Percentiles rank a stretch among this genome's conserved stretches.
Evolutionary conservation across 2,113 vertebrate genomes (phyloP).

Genomic region (Helogale parvula): DNA sequence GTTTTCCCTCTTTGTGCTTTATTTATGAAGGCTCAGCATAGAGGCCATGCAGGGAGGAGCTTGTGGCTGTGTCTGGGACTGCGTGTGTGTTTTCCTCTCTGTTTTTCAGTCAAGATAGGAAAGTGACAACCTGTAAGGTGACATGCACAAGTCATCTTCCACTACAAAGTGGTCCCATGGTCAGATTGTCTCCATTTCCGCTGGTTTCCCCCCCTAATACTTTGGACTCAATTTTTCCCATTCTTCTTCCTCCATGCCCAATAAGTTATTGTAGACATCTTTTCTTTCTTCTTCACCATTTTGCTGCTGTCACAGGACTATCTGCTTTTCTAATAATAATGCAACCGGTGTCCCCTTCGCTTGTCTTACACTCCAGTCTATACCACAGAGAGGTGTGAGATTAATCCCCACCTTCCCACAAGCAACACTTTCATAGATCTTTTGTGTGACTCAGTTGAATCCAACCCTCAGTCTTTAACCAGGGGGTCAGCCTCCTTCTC

Average conservation of each 20-base stretch:
- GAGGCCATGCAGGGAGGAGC: too few relatives aligned
- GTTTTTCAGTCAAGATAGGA: not conserved
- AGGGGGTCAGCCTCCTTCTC: not conserved
- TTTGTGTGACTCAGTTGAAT: not conserved
- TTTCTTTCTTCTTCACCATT: not conserved
- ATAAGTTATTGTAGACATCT: not conserved
- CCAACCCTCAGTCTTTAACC: not conserved
- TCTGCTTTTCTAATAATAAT: not conserved
- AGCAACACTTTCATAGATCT: not conserved
- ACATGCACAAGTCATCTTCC: not conserved
- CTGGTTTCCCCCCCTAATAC: not conserved
- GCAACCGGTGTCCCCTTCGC: not conserved
- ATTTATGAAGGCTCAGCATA: not conserved
- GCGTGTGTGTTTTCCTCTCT: not conserved
- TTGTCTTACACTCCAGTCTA: not conserved
- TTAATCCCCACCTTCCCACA: not conserved
- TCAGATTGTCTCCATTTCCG: not conserved
- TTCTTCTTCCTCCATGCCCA: not conserved
- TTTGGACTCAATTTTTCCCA: not conserved
- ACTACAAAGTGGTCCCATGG: not conserved
- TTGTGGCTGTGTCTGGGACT: not conserved
- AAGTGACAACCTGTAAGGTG: not conserved
- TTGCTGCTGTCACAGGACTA: not conserved
- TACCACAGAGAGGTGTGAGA: not conserved
- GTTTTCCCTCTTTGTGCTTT: constrained; percentile 8